phyloP scores from a whole-genome alignment of 2,888 invertebrate genomes.

The Panzeria rudis region DNA sequence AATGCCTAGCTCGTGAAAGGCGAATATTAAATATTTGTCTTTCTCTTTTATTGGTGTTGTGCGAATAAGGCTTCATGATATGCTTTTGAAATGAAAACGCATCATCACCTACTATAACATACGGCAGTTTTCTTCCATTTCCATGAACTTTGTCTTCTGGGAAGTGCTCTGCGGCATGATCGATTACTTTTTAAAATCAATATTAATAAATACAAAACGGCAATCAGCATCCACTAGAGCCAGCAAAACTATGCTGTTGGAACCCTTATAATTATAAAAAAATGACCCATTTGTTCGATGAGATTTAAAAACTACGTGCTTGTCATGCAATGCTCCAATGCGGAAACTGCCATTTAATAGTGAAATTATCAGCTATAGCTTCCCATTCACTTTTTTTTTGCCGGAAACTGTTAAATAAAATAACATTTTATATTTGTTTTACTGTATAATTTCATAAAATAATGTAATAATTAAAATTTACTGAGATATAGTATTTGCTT shows the following conservation, averaged over 20 bases:
- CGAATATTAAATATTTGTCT: constrained; percentile 12
- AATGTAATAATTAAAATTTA: constrained; percentile 1
- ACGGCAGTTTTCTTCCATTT: constrained; percentile 7
- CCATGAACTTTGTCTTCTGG: constrained; percentile 8
- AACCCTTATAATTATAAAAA: constrained; percentile 52
- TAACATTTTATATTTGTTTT: not conserved
- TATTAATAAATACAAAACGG: constrained; percentile 27
- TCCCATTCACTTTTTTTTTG: constrained; percentile 19
- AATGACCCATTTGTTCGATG: not conserved
- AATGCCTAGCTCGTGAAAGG: constrained; percentile 30
- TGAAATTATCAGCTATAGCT: constrained; percentile 18
- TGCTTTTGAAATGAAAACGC: constrained; percentile 69
- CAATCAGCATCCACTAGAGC: constrained; percentile 65
- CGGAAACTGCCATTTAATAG: constrained; percentile 15
- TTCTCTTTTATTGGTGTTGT: not conserved
- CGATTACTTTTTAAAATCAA: constrained; percentile 5
- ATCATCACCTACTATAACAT: constrained; percentile 50
- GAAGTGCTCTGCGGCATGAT: constrained; percentile 12
- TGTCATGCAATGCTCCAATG: too few relatives aligned
- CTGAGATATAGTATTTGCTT: not conserved
- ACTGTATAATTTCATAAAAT: too few relatives aligned
- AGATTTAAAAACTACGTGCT: not conserved
- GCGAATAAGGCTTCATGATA: too few relatives aligned
- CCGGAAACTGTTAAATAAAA: constrained; percentile 1
- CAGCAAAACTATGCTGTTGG: constrained; percentile 64